Evolutionary conservation across 2,797 vertebrate species (phyloP), one percentile per base, ranked within the genome.

Genomic region (Vultur gryphus): DNA sequence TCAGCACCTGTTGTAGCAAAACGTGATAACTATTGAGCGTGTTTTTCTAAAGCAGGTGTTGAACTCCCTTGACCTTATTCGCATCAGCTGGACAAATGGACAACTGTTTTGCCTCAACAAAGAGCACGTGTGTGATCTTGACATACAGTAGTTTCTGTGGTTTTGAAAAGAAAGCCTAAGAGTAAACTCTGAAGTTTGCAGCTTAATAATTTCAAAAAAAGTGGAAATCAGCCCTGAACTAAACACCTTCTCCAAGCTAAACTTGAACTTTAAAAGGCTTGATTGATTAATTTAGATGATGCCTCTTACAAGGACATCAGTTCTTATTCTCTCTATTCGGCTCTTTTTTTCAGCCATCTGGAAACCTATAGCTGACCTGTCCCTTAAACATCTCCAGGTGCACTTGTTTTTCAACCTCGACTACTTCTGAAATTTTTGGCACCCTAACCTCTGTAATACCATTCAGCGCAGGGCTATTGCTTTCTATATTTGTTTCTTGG

Each of bases 41-140:
- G 87, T 58, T 89, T 93, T 95, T 72, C 76, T 91, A 72, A 64
- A 92, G 76, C 87, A 91, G 72, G 61, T 95, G 94, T 66, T 96
- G 90, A 91, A 91, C 75, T 78, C n/a, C 51, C 35, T 65, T 78
- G 90, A 92, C 93, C 89, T 66, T 69, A 59, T 39, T 69, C 0
- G 0, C 43, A 81, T 65, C 46, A 89, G 54, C 35, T 0, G 0
- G 86, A 83, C 67, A 85, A 95, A 89, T 4, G 49, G 77, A 67
- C 57, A 71, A 85, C 54, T 65, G 84, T n/a, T 92, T 78, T 70
- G 80, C 59, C 69, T 67, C 24, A 55, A 71, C 48, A 71, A 76
- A 66, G 39, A 83, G 11, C 24, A 46, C 0, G 0, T 87, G 39
- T 85, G 33, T 94, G 52, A 87, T 93, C 84, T 31, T 94, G 71